Base-by-base conservation (phyloP, 2,113 vertebrate species). In the Paramormyrops kingsleyae region DNA sequence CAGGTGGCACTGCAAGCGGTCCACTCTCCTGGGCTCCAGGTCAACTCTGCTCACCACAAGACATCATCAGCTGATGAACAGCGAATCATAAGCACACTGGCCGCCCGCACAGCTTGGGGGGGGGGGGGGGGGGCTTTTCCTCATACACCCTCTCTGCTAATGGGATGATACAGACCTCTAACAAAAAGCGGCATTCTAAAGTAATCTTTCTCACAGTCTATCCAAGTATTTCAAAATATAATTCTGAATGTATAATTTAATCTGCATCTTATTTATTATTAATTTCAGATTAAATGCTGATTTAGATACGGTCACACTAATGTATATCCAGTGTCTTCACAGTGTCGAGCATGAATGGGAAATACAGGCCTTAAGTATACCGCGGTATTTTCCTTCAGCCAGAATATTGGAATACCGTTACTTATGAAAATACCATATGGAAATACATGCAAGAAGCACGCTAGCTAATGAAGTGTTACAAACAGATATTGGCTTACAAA, bases 1-100 rank as follows among this genome's bases (percentile, higher is more conserved):
- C 98, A 99, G 90, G 95, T 95, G 35, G 97, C 92, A 24, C 97
- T 97, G 93, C 98, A 99, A 1, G 89, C 87, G 0, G 94, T 95
- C 97, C 97, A 98, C 83, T 96, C 94, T 0, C 94, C 94, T 21
- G 96, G 94, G 70, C 94, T 94, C 97, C 98, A 98, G 19, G 88
- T 91, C 19, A 94, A 95, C 91, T 91, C 98, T 99, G 94, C 3
- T 83, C 52, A 92, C 90, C 74, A 86, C 47, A 91, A 91, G 24
- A 90, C 56, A 53, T 35, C 35, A 62, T 88, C 10, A 59, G 56
- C 21, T 62, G 7, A 62, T n/a, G 7, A 59, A 59, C 24, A 62
- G 9, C 7, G 42, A 17, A 47, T 91, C 59, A 87, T 19, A 52
- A 7, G 89, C 12, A 74, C 27, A 53, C 49, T 13, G 17, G 17